A percentile compares a stretch with the other conserved stretches of the same genome.
Conservation (phyloP, 2,797 vertebrate genomes). For the Meda fulgida region DNA sequence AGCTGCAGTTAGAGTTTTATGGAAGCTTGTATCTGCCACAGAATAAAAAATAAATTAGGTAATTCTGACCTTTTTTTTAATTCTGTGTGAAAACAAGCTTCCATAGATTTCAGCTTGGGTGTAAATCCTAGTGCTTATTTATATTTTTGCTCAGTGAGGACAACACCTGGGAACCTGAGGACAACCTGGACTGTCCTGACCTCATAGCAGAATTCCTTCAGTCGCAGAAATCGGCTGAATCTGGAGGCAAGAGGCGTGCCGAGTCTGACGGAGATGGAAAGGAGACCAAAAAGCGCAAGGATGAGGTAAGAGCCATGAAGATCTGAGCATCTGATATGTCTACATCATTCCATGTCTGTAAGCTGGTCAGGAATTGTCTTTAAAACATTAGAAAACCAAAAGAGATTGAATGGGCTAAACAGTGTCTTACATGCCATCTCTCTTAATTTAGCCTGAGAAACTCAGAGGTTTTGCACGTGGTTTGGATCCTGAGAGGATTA, state of each 20-base stretch:
- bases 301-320: slow-evolving; percentile 83
- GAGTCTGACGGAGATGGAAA: slow-evolving; percentile 85
- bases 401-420: slow-evolving; percentile 52
- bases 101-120: neutral
- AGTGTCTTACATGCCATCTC: slow-evolving; percentile 66
- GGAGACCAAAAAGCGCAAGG: slow-evolving; percentile 97
- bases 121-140: neutral
- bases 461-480: slow-evolving; percentile 92
- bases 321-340: slow-evolving; percentile 8
- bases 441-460: slow-evolving; percentile 88
- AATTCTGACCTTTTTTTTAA: neutral
- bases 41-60: neutral
- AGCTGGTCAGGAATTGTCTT: slow-evolving; percentile 52
- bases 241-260: slow-evolving; percentile 88
- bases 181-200: slow-evolving; percentile 97
- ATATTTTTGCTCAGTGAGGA: slow-evolving; percentile 82
- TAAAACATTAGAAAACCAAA: slow-evolving; percentile 51
- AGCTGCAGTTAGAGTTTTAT: neutral
- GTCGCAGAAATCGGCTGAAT: slow-evolving; percentile 89
- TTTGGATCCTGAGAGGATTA: slow-evolving; percentile 95
- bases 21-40: neutral
- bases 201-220: slow-evolving; percentile 96
- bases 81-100: neutral
- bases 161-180: slow-evolving; percentile 98
- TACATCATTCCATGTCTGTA: slow-evolving; percentile 36